Evolutionary conservation across 1,140 invertebrate species (phyloP).

Genomic region (Lordiphosa mommai): DNA sequence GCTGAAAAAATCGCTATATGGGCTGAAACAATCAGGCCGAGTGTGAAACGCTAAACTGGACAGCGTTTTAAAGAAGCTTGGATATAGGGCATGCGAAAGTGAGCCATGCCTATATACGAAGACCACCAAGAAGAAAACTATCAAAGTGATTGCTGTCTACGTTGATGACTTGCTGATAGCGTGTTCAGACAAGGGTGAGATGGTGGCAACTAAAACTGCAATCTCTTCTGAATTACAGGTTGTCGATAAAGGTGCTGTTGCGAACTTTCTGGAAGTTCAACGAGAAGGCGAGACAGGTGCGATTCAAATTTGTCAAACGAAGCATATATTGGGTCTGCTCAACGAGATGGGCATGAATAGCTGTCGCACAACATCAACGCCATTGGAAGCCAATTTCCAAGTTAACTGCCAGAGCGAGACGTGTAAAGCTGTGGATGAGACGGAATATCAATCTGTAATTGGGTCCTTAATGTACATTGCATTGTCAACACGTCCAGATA

Average conservation of each 20-base stretch:
- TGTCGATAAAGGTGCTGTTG: background rate
- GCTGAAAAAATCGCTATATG: no score
- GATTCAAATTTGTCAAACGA: no score
- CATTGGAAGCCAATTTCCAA: background rate
- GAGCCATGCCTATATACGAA: background rate
- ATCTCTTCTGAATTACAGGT: background rate
- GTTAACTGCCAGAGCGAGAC: no score
- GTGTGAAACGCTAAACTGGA: background rate
- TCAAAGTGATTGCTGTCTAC: conserved; percentile 4
- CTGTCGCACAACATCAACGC: background rate
- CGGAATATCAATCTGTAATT: no score
- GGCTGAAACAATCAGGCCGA: no score
- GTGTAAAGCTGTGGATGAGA: no score
- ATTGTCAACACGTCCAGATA: no score
- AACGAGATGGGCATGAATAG: no score
- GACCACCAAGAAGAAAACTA: background rate
- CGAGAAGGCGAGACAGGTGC: background rate
- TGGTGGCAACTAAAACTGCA: background rate
- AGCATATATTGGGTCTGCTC: no score
- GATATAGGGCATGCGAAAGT: background rate
- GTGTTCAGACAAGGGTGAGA: background rate
- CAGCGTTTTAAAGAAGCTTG: background rate
- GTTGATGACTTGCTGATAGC: conserved; percentile 18
- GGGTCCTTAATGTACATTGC: no score
- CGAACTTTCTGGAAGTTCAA: background rate